Percentiles rank a stretch among this genome's conserved stretches.
phyloP scores from a whole-genome alignment of 2,888 invertebrate species.

The Nysson spinosus region DNA sequence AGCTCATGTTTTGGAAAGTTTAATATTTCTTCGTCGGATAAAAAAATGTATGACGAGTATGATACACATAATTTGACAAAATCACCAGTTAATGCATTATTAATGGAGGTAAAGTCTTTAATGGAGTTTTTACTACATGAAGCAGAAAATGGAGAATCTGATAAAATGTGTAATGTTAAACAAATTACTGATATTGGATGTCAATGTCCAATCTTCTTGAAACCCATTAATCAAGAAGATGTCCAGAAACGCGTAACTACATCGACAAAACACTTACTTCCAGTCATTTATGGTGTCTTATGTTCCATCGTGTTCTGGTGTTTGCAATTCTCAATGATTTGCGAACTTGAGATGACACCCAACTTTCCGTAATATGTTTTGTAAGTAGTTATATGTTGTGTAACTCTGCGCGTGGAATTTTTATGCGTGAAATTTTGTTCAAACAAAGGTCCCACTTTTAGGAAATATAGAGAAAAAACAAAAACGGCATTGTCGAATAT shows the following conservation, averaged over 20 bases:
- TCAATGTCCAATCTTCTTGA: not conserved
- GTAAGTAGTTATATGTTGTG: not conserved
- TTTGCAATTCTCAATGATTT: constrained; percentile 60
- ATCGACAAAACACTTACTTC: constrained; percentile 47
- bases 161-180: not conserved
- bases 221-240: not conserved
- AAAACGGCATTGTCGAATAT: no score
- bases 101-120: constrained; percentile 6
- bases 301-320: constrained; percentile 64
- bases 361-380: not conserved
- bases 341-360: constrained; percentile 38
- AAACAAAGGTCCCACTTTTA: no score
- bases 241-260: constrained; percentile 2
- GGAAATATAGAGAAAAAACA: no score
- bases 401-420: no score
- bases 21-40: no score
- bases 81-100: not conserved
- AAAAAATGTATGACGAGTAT: not conserved
- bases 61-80: not conserved
- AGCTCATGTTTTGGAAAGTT: no score
- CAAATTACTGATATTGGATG: not conserved
- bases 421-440: no score
- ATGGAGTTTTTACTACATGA: constrained; percentile 12
- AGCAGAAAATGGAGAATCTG: not conserved
- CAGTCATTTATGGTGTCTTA: constrained; percentile 57